Evolutionary conservation across 1,140 invertebrate species (phyloP).

Genomic region (Vanessa tameamea): DNA sequence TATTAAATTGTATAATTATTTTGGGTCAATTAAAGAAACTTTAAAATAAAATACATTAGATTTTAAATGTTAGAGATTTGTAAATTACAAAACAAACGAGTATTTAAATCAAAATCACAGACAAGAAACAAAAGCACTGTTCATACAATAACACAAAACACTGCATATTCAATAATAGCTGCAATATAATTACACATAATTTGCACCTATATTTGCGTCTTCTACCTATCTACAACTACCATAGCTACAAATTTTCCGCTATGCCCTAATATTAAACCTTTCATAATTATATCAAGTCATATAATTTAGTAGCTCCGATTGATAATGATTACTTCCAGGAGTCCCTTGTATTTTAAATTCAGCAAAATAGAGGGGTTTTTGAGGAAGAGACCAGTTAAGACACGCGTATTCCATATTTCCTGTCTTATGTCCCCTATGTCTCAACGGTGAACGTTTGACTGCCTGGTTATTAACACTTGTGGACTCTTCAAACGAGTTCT

Average conservation of each 20-base stretch:
- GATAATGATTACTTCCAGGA: conserved; percentile 34
- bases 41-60: too few species aligned
- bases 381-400: conserved; percentile 69
- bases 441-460: conserved; percentile 41
- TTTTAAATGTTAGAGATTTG: too few species aligned
- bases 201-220: too few species aligned
- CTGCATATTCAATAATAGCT: too few species aligned
- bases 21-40: too few species aligned
- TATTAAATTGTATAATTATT: too few species aligned
- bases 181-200: too few species aligned
- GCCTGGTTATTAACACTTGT: conserved; percentile 50
- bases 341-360: conserved; percentile 26
- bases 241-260: neutral
- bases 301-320: neutral
- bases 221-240: too few species aligned
- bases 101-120: too few species aligned
- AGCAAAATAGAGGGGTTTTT: conserved; percentile 50
- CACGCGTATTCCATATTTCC: conserved; percentile 66
- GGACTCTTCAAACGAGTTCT: conserved; percentile 43
- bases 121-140: too few species aligned
- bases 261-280: neutral
- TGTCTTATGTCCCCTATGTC: conserved; percentile 56
- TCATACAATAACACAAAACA: too few species aligned
- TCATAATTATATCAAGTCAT: conserved; percentile 4
- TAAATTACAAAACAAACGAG: too few species aligned